Base-by-base conservation (phyloP, 2,888 invertebrate species). In the Calliphora vomitoria region DNA sequence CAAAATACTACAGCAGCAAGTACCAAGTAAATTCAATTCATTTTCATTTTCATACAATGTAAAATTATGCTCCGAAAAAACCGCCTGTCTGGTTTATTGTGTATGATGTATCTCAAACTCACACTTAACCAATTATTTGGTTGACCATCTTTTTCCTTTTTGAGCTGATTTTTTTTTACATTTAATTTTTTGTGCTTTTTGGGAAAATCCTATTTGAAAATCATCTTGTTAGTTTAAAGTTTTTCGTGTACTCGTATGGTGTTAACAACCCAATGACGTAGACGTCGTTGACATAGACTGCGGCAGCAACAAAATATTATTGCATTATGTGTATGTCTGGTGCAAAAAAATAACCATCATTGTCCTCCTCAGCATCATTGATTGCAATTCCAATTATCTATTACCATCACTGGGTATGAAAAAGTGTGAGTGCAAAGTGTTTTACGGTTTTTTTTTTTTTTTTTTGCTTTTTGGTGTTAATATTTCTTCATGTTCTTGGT, bases 371-470 rank as follows among this genome's bases (percentile, higher is more conserved):
- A 80, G 64, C 78, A 64, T 20, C 76, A 76, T 76, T 81, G 80
- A 87, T 81, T 83, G 76, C 80, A 71, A 72, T 82, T 84, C 44
- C 80, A 87, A 84, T 87, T 84, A 87, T 76, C 72, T 84, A 66
- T 81, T 76, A 62, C 75, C 69, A 85, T 69, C 80, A 62, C 35
- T 47, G 69, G 68, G 5, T 44, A 11, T 50, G 10, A 4, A n/a
- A 25, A 31, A 58, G 20, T 15, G 15, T 15, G n/a, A 15, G 60
- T 60, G 35, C 25, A n/a, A 44, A 44, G 13, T 25, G 25, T 25
- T 15, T 75, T 75, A n/a, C 4, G 3, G 4, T n/a, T 35, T 35
- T 35, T 4, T 35, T 35, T 35, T 35, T 44, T 3, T 1, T 13
- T 15, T 25, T 72, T 38, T 58, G n/a, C 55, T 18, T 13, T 44